Evolutionary conservation across 2,888 invertebrate genomes (phyloP).

Genomic region (Scaptomyza cyrtandrae): DNA sequence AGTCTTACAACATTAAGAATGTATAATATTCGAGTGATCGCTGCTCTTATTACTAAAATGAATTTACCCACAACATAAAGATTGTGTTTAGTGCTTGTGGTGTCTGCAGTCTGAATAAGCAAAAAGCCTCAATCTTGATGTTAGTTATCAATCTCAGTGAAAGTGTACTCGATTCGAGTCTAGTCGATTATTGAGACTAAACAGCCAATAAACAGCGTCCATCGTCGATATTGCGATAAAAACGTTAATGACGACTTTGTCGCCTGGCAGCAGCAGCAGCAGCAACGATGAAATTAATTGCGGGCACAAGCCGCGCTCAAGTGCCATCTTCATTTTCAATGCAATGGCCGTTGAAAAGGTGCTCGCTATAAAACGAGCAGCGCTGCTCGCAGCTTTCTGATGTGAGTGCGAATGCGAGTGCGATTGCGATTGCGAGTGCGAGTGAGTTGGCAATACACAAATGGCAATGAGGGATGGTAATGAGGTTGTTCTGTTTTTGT

Average conservation of each 20-base stretch:
- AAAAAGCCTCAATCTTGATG: neutral
- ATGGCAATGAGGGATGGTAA: constrained; percentile 56
- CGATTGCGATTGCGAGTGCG: constrained; percentile 21
- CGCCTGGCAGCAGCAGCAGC: constrained; percentile 26
- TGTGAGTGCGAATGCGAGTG: constrained; percentile 18
- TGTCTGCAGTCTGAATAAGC: no score
- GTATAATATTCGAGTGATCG: no score
- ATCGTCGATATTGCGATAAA: constrained; percentile 26
- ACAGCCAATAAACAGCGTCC: constrained; percentile 13
- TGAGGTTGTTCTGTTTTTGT: constrained; percentile 33
- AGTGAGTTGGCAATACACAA: constrained; percentile 33
- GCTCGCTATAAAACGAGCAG: constrained; percentile 59
- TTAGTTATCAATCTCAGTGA: neutral
- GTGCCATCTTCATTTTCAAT: constrained; percentile 51
- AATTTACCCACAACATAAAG: no score
- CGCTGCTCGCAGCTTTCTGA: constrained; percentile 25
- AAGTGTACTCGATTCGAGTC: neutral
- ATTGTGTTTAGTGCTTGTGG: no score
- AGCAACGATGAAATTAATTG: constrained; percentile 32
- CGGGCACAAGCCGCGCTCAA: constrained; percentile 42
- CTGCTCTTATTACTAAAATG: no score
- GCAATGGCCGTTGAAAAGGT: constrained; percentile 57
- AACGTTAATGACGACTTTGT: constrained; percentile 39
- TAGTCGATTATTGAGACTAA: neutral
- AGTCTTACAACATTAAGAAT: neutral